Conservation (phyloP, 2,888 invertebrate genomes). For the Sesia bembeciformis region DNA sequence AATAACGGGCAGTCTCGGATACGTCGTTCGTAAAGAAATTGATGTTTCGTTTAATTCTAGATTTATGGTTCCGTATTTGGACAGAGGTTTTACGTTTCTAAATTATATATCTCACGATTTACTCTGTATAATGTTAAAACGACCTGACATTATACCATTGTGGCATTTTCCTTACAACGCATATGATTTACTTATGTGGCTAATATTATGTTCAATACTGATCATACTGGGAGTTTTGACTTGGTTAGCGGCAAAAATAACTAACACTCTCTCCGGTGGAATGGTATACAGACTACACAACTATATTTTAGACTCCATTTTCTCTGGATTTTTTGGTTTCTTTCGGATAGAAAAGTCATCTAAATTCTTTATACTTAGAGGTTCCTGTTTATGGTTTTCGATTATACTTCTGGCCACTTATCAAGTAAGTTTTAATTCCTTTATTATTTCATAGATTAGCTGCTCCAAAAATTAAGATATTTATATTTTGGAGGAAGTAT, state of each 20-base stretch:
- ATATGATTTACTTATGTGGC: conserved; percentile 9
- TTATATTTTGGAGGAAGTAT: neutral
- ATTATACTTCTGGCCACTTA: conserved; percentile 26
- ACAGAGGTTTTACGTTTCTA: conserved; percentile 19
- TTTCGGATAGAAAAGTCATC: conserved; percentile 13
- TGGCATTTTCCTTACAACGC: conserved; percentile 26
- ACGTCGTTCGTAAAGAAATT: conserved; percentile 20
- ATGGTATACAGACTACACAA: conserved; percentile 1
- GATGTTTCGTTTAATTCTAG: conserved; percentile 46
- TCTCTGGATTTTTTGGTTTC: conserved; percentile 25
- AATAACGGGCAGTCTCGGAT: conserved; percentile 27
- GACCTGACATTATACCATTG: conserved; percentile 20
- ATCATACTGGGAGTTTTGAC: conserved; percentile 14
- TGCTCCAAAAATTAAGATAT: neutral
- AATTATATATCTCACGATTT: conserved; percentile 23
- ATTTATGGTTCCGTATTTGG: conserved; percentile 28
- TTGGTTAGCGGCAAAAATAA: conserved; percentile 20
- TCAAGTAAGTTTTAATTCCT: conserved; percentile 25
- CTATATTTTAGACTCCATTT: conserved; percentile 16
- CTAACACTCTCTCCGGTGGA: neutral
- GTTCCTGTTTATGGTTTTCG: conserved; percentile 24
- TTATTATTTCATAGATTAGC: neutral
- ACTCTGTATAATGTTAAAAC: conserved; percentile 27
- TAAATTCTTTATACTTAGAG: conserved; percentile 19
- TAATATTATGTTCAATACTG: conserved; percentile 10